Base-by-base conservation (phyloP, 1,140 invertebrate species). In the Tenebrio molitor region DNA sequence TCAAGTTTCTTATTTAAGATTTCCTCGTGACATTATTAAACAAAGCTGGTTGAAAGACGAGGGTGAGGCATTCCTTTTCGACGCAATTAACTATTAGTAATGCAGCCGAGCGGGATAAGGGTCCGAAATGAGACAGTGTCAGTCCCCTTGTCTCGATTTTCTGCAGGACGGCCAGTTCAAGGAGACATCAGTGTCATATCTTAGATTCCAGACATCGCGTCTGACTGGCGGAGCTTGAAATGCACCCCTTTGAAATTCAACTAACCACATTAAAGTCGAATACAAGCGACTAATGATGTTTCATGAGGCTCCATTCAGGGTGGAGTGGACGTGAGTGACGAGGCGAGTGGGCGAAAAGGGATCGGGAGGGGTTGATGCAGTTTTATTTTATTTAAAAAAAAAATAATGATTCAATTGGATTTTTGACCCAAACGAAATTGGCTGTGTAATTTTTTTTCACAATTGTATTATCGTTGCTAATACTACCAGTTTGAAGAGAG, bases 251-350 rank as follows among this genome's bases (percentile, higher is more conserved):
- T 58, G 21, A 29, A 58, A 58, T 58, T 29, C 50, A 29, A 25
- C 50, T 25, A 58, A 58, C 50, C 50, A 58, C 50, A 58, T 58
- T 58, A 58, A 58, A 58, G 21, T n/a, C 23, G 50, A 58, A 29
- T 58, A 58, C 50, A 29, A 29, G 4, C n/a, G 7, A 17, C 19
- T 58, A 58, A 58, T 58, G 50, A 58, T 58, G 50, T 6, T 21
- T 53, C 46, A 21, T 53, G 25, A 29, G 3, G 25, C 25, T 29
- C 8, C 25, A 29, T 29, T 29, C 25, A 29, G 3, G 3, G 25
- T 1, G 17, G 17, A 50, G 15, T 50, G 44, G 44, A 50, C 44
- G 44, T 50, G 44, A n/a, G 36, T 41, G 4, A n/a, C 2, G n/a
- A 41, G 7, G 12, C 12, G 36, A 41, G 25, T 3, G 25, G 8